Base-by-base conservation (phyloP, 2,888 invertebrate genomes). In the Neoscelio sp. region DNA sequence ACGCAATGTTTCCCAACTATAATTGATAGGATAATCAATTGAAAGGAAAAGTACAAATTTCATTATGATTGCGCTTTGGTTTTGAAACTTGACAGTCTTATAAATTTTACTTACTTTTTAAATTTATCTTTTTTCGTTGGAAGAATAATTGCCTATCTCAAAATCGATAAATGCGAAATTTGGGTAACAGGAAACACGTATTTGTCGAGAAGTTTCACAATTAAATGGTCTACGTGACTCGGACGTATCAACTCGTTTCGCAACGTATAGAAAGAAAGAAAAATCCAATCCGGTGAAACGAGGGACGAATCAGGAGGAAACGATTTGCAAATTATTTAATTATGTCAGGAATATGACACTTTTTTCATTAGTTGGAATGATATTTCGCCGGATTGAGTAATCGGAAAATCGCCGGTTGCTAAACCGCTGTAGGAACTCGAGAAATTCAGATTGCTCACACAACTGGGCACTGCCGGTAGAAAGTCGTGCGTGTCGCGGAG, bases 131-230 rank as follows among this genome's bases (percentile, higher is more conserved):
- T 40, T 64, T 15, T 23, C 15, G 42, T 12, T 2, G 40, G 38
- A 20, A 30, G 17, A 33, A 20, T 8, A 1, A 18, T 12, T 33
- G n/a, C 1, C 15, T 12, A 35, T 17, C 35, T n/a, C 3, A 46
- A 35, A 48, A 67, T 2, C 2, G 35, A 58, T 18, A 50, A 62
- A 65, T 17, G 65, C 52, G 15, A 75, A 75, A 67, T 75, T 60
- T 28, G 46, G 60, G 18, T 52, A 76, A 48, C 65, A 77, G 77
- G 70, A 71, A 77, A 52, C 62, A 20, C 52, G 42, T 65, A 35
- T 77, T 77, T 77, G 52, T 48, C 15, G 13, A 68, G n/a, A n/a
- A n/a, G 52, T 77, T 77, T 64, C 70, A 65, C 65, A 77, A 77
- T 71, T 50, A 65, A 64, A 17, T 30, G 65, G 50, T 38, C 70